Evolutionary conservation across 2,888 invertebrate species (phyloP).

Genomic region (Sinodicranocentrus sp.): DNA sequence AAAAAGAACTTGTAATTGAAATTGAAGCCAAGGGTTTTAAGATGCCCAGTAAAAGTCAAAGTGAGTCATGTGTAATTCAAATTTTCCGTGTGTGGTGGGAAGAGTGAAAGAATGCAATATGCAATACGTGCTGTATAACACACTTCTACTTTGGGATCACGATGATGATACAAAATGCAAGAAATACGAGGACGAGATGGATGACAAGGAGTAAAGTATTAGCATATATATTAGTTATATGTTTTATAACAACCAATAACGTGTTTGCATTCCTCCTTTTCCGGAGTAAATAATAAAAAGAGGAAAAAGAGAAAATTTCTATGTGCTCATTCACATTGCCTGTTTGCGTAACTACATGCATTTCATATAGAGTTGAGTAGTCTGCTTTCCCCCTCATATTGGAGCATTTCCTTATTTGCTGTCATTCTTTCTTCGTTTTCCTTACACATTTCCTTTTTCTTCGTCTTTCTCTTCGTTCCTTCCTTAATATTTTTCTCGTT

Average conservation of each 20-base stretch:
- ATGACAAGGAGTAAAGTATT: constrained; percentile 29
- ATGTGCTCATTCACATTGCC: not conserved
- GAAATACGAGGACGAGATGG: constrained; percentile 16
- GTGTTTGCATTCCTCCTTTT: constrained; percentile 13
- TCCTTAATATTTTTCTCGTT: constrained; percentile 26
- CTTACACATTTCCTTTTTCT: constrained; percentile 9
- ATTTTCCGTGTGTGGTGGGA: not conserved
- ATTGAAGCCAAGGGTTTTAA: too few relatives aligned
- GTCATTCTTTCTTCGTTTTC: constrained; percentile 42
- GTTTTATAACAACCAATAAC: constrained; percentile 21
- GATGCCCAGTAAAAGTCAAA: too few relatives aligned
- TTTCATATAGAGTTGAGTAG: not conserved
- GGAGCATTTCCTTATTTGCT: constrained; percentile 1
- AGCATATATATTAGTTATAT: constrained; percentile 29
- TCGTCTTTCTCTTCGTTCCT: not conserved
- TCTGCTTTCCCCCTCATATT: not conserved
- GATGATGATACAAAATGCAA: too few relatives aligned
- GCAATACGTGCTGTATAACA: not conserved
- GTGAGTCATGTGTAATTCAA: not conserved
- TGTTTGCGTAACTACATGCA: not conserved
- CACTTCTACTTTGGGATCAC: not conserved
- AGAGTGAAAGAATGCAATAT: not conserved
- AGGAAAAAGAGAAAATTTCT: not conserved
- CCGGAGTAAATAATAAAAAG: constrained; percentile 25
- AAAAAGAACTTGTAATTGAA: too few relatives aligned